A percentile compares a stretch with the other conserved stretches of the same genome.
These are phyloP conservation scores for Tetranychus truncatus DNA, from an alignment of 2,888 invertebrate genomes.

Conservation along the genomic window DNA sequence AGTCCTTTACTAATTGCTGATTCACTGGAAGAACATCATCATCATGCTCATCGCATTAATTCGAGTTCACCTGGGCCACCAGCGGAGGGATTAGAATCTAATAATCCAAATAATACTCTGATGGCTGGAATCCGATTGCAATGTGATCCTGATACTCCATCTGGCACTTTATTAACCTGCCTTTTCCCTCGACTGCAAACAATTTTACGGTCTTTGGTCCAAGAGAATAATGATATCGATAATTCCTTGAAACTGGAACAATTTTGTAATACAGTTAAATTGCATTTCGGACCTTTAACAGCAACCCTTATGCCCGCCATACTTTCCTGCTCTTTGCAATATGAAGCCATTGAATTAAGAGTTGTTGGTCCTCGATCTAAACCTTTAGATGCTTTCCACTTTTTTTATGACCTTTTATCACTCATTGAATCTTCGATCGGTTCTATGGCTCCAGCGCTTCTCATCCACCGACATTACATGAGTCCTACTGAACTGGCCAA, in stretches of 20 bases:
- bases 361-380: conserved; percentile 45
- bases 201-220: conserved; percentile 41
- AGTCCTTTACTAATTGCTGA: conserved; percentile 28
- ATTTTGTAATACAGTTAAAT: conserved; percentile 44
- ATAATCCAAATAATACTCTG: conserved; percentile 33
- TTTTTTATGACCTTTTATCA: conserved; percentile 47
- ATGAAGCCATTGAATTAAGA: conserved; percentile 41
- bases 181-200: conserved; percentile 48
- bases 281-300: conserved; percentile 48
- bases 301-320: conserved; percentile 45
- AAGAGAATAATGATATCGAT: conserved; percentile 39
- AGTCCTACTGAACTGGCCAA: conserved; percentile 42
- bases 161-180: conserved; percentile 42
- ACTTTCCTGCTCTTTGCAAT: conserved; percentile 9
- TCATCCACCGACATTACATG: conserved; percentile 46
- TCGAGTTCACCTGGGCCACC: neutral
- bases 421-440: conserved; percentile 45
- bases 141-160: conserved; percentile 36
- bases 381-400: conserved; percentile 44
- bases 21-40: conserved; percentile 5
- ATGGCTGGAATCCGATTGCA: conserved; percentile 46
- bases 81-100: neutral
- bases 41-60: neutral
- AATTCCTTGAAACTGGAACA: conserved; percentile 45
- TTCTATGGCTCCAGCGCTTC: conserved; percentile 48